Conservation (phyloP, 1,140 invertebrate species). For the Gonatopus flavifemur region DNA sequence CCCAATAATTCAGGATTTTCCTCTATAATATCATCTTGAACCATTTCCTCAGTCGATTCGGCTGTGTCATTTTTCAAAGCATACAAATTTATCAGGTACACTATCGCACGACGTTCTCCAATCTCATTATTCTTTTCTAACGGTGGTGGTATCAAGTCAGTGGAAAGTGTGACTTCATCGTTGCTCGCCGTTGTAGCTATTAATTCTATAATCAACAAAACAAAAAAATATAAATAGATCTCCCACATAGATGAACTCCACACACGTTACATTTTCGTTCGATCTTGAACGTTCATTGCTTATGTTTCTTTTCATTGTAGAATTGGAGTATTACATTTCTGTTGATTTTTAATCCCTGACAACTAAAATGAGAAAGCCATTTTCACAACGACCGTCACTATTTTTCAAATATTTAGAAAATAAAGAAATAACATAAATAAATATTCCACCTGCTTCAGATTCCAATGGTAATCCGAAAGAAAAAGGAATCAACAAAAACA, state of each 20-base stretch:
- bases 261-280: background rate
- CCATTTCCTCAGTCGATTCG: slow-evolving; percentile 25
- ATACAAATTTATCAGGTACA: slow-evolving; percentile 50
- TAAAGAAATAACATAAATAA: background rate
- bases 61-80: slow-evolving; percentile 45
- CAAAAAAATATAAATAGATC: background rate
- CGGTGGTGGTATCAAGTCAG: slow-evolving; percentile 41
- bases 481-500: slow-evolving; percentile 17
- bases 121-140: slow-evolving; percentile 17
- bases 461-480: slow-evolving; percentile 22
- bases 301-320: background rate
- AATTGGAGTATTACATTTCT: no score
- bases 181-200: no score
- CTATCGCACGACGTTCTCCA: slow-evolving; percentile 17
- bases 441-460: slow-evolving; percentile 14
- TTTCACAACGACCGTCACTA: no score
- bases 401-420: slow-evolving; percentile 5
- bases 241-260: background rate
- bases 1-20: slow-evolving; percentile 23
- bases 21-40: slow-evolving; percentile 23
- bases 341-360: no score
- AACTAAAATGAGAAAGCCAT: no score
- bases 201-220: background rate
- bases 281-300: slow-evolving; percentile 3
- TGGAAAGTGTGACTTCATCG: slow-evolving; percentile 35